Base-by-base conservation (phyloP, 1,140 invertebrate genomes). In the Lysiphlebus fabarum region DNA sequence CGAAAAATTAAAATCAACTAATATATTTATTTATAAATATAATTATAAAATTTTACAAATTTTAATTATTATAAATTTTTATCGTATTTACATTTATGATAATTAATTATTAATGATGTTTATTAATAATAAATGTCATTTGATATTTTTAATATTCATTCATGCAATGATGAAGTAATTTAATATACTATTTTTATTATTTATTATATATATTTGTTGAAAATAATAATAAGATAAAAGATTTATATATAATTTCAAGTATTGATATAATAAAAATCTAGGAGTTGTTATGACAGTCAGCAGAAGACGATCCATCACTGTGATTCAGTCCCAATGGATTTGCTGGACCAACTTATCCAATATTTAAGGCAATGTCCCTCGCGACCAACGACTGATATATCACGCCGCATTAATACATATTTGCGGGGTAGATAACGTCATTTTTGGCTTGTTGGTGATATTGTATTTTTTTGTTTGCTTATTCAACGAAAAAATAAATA, bases 351-450 rank as follows among this genome's bases (percentile, higher is more conserved):
- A 79, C 76, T 80, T 78, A 78, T 80, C 71, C 72, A 80, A 80
- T 79, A 80, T 80, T 79, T 80, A 80, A 79, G 74, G 73, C 79
- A 77, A 79, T 77, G 77, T 80, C 78, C 78, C 77, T 79, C 63
- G 75, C 70, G 75, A 66, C 63, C 57, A 65, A 62, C n/a, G 58
- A 49, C 71, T 76, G 74, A 80, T 80, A 80, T 79, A 80, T 79
- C 75, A 79, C 75, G 55, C 70, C 65, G 70, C 76, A 79, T 80
- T 80, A 79, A 79, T 79, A 80, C 79, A 80, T 79, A 80, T 79
- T 77, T 78, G 73, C 70, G 74, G 76, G 73, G 71, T 69, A 79
- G 76, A 79, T 78, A 78, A 79, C 70, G 63, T 62, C 63, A 56
- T 58, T 26, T 26, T 26, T 26, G 17, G 17, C 17, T 26, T 26